Evolutionary conservation across 64 coral and sea anemone genomes (phyloP).

Genomic region (Cladopsammia gracilis): DNA sequence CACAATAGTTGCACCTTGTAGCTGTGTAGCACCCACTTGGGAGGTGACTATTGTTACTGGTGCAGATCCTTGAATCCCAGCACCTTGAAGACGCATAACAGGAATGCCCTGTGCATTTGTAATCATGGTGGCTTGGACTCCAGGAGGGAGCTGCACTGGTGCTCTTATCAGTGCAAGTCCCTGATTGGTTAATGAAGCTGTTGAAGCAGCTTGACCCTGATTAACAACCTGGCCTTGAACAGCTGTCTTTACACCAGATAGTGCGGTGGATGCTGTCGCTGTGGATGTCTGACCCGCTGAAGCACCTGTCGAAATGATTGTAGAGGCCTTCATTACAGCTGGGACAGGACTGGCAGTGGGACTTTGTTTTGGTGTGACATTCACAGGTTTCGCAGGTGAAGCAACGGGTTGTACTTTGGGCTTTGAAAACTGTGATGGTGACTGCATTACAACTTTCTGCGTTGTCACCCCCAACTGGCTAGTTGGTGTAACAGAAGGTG

Average conservation of each 20-base stretch:
- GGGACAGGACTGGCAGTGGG: constrained; percentile 8
- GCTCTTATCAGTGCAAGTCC: constrained; percentile 83
- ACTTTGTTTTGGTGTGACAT: constrained; percentile 2
- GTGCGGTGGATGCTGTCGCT: constrained; percentile 54
- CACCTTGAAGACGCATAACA: constrained; percentile 90
- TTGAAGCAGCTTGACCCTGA: constrained; percentile 67
- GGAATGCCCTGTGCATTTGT: constrained; percentile 93
- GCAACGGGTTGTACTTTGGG: constrained; percentile 27
- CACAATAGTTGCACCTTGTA: constrained; percentile 89
- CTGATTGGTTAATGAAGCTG: constrained; percentile 70
- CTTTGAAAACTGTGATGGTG: constrained; percentile 69
- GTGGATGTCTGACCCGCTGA: constrained; percentile 37
- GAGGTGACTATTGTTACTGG: constrained; percentile 85
- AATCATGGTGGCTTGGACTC: constrained; percentile 96
- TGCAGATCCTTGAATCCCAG: constrained; percentile 81
- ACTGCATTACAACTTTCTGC: constrained; percentile 57
- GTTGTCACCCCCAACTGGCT: not conserved
- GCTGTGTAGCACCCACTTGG: constrained; percentile 72
- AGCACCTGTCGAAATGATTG: not conserved
- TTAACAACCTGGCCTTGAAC: constrained; percentile 70
- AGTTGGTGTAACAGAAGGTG: constrained; percentile 27
- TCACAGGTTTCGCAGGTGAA: constrained; percentile 5
- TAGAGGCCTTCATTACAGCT: constrained; percentile 15
- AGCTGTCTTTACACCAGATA: constrained; percentile 46
- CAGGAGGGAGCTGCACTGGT: constrained; percentile 89